Evolutionary conservation across 2,113 vertebrate species (phyloP).

Genomic region (Dermatemys mawii): DNA sequence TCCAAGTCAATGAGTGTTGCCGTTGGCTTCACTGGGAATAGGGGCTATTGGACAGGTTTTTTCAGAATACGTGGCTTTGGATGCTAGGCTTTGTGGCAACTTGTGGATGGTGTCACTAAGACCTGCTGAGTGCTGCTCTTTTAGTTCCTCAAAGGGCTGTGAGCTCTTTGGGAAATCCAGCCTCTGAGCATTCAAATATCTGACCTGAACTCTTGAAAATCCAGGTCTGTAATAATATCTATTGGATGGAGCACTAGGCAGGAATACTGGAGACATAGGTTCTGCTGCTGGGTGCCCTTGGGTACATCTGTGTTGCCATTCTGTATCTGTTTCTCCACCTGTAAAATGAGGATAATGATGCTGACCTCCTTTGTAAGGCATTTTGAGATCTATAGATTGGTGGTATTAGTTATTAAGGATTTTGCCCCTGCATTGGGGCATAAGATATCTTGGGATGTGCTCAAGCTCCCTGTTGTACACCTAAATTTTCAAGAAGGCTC

Average conservation of each 20-base stretch:
- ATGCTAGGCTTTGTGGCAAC: background rate
- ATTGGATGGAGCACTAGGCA: background rate
- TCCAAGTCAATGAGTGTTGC: background rate
- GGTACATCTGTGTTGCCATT: background rate
- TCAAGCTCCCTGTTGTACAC: background rate
- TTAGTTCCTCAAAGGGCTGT: background rate
- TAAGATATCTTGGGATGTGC: background rate
- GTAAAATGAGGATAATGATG: background rate
- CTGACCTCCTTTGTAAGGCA: background rate
- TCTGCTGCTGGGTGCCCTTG: background rate
- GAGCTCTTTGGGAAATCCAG: background rate
- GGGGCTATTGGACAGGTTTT: background rate
- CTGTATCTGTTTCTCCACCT: background rate
- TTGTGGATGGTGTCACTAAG: accelerated
- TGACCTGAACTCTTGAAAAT: background rate
- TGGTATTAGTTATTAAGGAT: background rate
- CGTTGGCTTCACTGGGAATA: background rate
- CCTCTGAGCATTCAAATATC: background rate
- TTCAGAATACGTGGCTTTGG: background rate
- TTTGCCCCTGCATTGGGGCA: background rate
- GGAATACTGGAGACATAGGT: background rate
- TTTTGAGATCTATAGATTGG: background rate
- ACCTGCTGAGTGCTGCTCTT: background rate
- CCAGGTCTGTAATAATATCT: background rate
- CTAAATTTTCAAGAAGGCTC: no score